Evolutionary conservation across 1,140 invertebrate genomes (phyloP).

Genomic region (Cydia strobilella): DNA sequence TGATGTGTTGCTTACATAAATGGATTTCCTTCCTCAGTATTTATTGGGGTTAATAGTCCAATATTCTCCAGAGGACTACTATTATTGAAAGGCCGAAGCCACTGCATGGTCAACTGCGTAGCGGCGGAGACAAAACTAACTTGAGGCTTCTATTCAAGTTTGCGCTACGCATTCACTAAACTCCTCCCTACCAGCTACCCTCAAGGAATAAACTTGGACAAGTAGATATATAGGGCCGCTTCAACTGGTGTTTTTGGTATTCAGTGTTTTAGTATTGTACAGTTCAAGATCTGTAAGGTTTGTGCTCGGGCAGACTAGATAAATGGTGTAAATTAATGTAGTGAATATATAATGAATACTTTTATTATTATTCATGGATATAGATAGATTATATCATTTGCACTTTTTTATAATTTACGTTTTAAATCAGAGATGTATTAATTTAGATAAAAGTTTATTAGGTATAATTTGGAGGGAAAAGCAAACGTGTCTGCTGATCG

Average conservation of each 20-base stretch:
- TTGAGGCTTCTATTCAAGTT: not conserved
- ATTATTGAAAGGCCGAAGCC: not conserved
- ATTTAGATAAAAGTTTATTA: too few species aligned
- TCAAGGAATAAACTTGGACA: not conserved
- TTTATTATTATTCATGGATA: too few species aligned
- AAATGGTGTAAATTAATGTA: too few species aligned
- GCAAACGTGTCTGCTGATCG: too few species aligned
- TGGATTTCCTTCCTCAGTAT: not conserved
- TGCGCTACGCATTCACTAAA: not conserved
- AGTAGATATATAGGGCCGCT: not conserved
- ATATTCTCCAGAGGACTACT: not conserved
- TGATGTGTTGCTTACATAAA: not conserved
- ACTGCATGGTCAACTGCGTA: not conserved
- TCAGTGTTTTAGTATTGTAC: not conserved
- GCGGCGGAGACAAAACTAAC: not conserved
- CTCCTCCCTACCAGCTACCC: not conserved
- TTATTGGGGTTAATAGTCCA: not conserved
- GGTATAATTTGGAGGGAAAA: too few species aligned
- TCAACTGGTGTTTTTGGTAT: not conserved
- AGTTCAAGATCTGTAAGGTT: too few species aligned
- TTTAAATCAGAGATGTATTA: too few species aligned
- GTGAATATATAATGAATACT: too few species aligned
- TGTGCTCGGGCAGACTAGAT: too few species aligned
- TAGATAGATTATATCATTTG: too few species aligned
- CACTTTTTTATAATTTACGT: too few species aligned